A percentile compares a stretch with the other conserved stretches of the same genome.
Evolutionary conservation across 1,140 invertebrate genomes (phyloP).

Genomic region (Lineus longissimus): DNA sequence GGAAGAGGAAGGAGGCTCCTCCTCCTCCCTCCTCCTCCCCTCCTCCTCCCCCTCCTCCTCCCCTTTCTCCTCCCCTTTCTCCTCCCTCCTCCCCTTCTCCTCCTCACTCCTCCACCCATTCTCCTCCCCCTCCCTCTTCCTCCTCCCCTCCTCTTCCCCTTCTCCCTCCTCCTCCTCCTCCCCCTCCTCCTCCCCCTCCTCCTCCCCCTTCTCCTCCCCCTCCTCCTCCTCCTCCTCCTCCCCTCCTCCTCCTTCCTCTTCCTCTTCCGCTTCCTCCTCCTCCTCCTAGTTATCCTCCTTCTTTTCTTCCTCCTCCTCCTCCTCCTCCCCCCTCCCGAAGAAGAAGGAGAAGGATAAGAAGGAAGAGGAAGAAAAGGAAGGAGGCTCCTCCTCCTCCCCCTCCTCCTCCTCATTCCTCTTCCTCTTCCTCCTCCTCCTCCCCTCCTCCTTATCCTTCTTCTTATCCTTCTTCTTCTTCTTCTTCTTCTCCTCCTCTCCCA

Average conservation of each 20-base stretch:
- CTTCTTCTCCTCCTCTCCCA: slow-evolving; percentile 16
- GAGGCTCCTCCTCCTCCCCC: too few species aligned
- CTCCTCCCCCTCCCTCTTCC: neutral
- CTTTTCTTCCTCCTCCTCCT: slow-evolving; percentile 28
- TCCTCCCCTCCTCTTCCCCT: neutral
- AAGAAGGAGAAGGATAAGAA: too few species aligned
- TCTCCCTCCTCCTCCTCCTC: slow-evolving; percentile 5
- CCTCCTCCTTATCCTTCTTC: too few species aligned
- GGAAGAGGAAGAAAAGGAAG: too few species aligned
- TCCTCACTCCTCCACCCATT: neutral
- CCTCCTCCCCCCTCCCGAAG: too few species aligned
- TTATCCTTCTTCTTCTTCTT: slow-evolving; percentile 27
- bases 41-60: slow-evolving; percentile 20
- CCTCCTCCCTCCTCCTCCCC: slow-evolving; percentile 23
- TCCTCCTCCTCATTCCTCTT: too few species aligned
- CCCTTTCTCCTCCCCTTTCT: neutral
- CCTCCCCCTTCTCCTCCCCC: neutral
- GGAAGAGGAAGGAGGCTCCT: too few species aligned
- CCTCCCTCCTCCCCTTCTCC: neutral
- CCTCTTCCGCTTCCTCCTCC: too few species aligned
- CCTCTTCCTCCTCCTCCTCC: too few species aligned
- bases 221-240: slow-evolving; percentile 15
- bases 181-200: slow-evolving; percentile 1
- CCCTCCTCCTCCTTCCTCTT: slow-evolving; percentile 26
- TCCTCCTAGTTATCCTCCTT: too few species aligned